A percentile compares a stretch with the other conserved stretches of the same genome.
Conservation (phyloP, 1,140 invertebrate genomes). For the Bombus cullumanus region DNA sequence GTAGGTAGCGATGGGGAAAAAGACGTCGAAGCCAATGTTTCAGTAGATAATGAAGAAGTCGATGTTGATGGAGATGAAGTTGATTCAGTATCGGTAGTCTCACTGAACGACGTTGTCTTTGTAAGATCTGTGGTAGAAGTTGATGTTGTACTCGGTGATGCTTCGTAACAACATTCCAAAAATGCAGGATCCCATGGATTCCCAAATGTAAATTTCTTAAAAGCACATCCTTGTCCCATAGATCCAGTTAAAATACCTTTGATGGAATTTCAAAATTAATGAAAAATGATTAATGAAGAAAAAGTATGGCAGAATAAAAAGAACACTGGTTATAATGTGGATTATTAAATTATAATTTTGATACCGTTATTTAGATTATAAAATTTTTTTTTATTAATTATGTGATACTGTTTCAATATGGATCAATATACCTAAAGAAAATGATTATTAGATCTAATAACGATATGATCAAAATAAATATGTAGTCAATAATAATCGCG, state of each 20-base stretch:
- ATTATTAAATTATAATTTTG: neutral
- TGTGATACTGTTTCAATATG: neutral
- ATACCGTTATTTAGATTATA: neutral
- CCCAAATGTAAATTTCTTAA: conserved; percentile 81
- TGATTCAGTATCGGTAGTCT: conserved; percentile 44
- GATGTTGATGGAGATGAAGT: conserved; percentile 22
- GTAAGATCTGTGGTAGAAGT: conserved; percentile 49
- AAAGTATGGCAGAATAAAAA: too few species aligned
- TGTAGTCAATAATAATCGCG: too few species aligned
- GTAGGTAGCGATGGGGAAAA: conserved; percentile 50
- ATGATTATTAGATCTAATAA: too few species aligned
- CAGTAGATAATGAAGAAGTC: neutral
- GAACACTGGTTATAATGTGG: neutral
- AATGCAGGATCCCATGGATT: conserved; percentile 84
- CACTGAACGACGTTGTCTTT: conserved; percentile 33
- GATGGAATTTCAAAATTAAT: conserved; percentile 14
- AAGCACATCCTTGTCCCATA: conserved; percentile 81
- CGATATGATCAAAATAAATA: too few species aligned
- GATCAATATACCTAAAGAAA: too few species aligned
- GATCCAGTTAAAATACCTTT: conserved; percentile 79
- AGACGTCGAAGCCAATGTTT: conserved; percentile 2
- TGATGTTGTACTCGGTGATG: conserved; percentile 66
- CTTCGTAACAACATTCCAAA: conserved; percentile 82
- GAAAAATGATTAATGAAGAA: too few species aligned
- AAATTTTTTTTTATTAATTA: neutral